These are phyloP conservation scores for Perizoma affinitatum DNA, from an alignment of 2,888 invertebrate genomes.

Conservation along the genomic window DNA sequence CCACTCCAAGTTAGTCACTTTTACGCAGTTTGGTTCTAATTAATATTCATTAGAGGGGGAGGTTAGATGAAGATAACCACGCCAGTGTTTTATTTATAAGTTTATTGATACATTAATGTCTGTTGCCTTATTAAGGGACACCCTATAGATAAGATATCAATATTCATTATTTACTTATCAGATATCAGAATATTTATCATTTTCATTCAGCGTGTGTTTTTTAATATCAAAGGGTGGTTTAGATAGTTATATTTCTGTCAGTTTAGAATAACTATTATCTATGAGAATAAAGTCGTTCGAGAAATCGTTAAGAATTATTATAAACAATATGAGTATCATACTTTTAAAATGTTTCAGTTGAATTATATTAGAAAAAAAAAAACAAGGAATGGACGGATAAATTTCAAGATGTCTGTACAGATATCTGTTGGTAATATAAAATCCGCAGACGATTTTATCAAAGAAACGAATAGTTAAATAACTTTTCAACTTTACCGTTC, in stretches of 20 bases:
- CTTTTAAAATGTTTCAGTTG: no score
- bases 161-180: slow-evolving; percentile 29
- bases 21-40: slow-evolving; percentile 67
- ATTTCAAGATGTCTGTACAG: no score
- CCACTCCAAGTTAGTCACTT: slow-evolving; percentile 52
- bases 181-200: slow-evolving; percentile 17
- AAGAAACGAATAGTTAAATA: slow-evolving; percentile 7
- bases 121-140: slow-evolving; percentile 20
- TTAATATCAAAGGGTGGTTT: not conserved
- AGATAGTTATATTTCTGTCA: no score
- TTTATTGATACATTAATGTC: slow-evolving; percentile 37
- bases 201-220: not conserved
- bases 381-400: no score
- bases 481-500: slow-evolving; percentile 25
- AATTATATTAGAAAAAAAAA: no score
- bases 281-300: no score
- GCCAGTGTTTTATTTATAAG: slow-evolving; percentile 38
- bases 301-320: no score
- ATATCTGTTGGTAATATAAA: not conserved
- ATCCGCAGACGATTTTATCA: slow-evolving; percentile 22
- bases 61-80: slow-evolving; percentile 66
- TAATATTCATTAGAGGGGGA: slow-evolving; percentile 80
- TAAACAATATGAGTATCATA: no score
- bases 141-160: slow-evolving; percentile 19
- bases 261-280: no score